Percentiles rank a stretch among this genome's conserved stretches.
These are phyloP conservation scores for Hypsibius dujardini DNA, from an alignment of 1,140 invertebrate species.

Conservation along the genomic window DNA sequence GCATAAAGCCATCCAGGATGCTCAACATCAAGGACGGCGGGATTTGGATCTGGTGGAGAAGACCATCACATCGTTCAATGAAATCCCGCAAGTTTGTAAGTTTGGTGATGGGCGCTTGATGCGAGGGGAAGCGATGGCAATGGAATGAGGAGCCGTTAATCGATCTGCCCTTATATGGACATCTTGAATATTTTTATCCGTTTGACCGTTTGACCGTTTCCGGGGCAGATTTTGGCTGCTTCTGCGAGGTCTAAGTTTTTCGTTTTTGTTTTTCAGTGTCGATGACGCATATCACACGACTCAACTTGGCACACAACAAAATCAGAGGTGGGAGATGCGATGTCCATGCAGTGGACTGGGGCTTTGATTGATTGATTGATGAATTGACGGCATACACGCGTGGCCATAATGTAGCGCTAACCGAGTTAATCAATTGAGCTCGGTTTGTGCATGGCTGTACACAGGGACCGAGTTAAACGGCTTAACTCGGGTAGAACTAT, in stretches of 20 bases:
- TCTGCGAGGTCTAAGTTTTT: too few relatives aligned
- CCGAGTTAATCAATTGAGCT: constrained; percentile 64
- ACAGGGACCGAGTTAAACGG: too few relatives aligned
- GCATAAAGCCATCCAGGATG: constrained; percentile 58
- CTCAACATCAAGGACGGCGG: constrained; percentile 67
- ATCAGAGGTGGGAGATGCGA: too few relatives aligned
- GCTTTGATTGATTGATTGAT: constrained; percentile 33
- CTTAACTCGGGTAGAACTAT: too few relatives aligned
- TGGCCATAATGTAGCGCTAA: constrained; percentile 69
- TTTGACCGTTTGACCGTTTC: too few relatives aligned
- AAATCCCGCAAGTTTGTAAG: constrained; percentile 84
- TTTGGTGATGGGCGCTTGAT: constrained; percentile 28
- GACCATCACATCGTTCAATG: constrained; percentile 65
- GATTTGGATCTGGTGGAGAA: constrained; percentile 90
- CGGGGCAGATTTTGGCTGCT: too few relatives aligned
- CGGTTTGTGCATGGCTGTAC: too few relatives aligned
- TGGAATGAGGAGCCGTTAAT: constrained; percentile 25
- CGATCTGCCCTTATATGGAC: constrained; percentile 6
- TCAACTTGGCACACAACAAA: too few relatives aligned
- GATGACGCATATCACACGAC: too few relatives aligned
- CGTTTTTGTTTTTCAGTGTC: too few relatives aligned
- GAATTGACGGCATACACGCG: too few relatives aligned
- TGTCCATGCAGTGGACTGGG: constrained; percentile 30
- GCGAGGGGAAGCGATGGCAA: constrained; percentile 41
- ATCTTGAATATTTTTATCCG: not conserved